Percentiles rank a stretch among this genome's conserved stretches.
phyloP scores from a whole-genome alignment of 2,888 invertebrate genomes.

The Agrotis segetum region DNA sequence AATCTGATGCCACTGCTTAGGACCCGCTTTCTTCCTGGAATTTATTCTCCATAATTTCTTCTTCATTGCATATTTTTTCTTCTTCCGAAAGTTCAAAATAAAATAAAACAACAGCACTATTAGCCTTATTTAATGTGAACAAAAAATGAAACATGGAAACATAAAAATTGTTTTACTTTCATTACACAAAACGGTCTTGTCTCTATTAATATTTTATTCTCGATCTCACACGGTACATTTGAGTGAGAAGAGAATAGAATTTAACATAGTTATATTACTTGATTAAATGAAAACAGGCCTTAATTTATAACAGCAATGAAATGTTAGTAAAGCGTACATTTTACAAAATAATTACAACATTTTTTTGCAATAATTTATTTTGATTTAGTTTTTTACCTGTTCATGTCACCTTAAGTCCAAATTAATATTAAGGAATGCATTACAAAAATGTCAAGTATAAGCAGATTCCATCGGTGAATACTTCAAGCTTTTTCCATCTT shows the following conservation, averaged over 20 bases:
- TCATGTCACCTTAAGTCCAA: conserved; percentile 1
- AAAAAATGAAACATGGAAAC: conserved; percentile 10
- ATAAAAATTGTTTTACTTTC: conserved; percentile 21
- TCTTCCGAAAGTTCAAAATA: not conserved
- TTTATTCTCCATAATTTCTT: not conserved
- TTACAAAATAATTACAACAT: conserved; percentile 10
- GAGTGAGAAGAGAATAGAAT: conserved; percentile 18
- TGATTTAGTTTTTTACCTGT: not conserved
- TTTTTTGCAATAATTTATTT: conserved; percentile 5
- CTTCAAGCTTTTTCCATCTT: conserved; percentile 49
- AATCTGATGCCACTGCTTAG: conserved; percentile 1
- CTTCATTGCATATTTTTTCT: not conserved
- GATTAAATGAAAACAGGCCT: conserved; percentile 11
- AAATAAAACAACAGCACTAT: conserved; percentile 31
- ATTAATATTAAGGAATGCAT: conserved; percentile 17
- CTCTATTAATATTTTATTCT: not conserved
- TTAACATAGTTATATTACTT: not conserved
- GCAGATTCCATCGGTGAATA: conserved; percentile 45
- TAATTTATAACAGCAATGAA: conserved; percentile 41
- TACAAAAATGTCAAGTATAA: conserved; percentile 16
- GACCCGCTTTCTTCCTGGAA: not conserved
- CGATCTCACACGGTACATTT: not conserved
- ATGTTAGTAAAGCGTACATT: conserved; percentile 39
- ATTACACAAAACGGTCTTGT: not conserved
- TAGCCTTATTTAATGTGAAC: conserved; percentile 36